These are phyloP conservation scores for Gopherus evgoodei DNA, from an alignment of 2,113 vertebrate species.

Conservation along the genomic window DNA sequence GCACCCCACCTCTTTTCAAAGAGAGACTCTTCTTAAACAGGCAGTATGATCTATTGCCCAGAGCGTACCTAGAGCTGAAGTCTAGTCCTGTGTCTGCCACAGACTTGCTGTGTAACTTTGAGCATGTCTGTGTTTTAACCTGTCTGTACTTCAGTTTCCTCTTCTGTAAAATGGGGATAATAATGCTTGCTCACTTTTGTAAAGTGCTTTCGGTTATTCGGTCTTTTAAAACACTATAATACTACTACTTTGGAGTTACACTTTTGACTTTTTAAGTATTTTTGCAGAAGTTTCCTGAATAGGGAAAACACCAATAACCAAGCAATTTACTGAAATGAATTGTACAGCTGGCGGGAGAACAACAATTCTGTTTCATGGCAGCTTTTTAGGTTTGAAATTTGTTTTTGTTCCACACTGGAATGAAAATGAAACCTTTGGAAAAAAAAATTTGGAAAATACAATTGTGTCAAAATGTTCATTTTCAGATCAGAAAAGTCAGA, in stretches of 20 bases:
- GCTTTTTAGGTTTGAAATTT: neutral
- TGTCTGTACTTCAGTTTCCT: neutral
- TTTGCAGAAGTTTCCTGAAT: neutral
- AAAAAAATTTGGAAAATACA: neutral
- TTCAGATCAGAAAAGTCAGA: neutral
- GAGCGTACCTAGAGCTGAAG: neutral
- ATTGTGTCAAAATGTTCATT: neutral
- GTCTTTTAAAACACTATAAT: neutral
- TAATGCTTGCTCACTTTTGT: neutral
- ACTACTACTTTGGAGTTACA: too few species aligned
- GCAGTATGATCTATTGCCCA: neutral
- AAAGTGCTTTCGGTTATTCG: neutral
- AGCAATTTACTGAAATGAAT: neutral
- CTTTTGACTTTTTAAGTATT: neutral
- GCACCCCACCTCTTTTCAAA: neutral
- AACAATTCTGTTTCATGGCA: neutral
- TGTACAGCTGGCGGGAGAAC: neutral
- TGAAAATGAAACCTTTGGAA: neutral
- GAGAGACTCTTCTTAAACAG: neutral
- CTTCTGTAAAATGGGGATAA: neutral
- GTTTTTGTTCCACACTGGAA: neutral
- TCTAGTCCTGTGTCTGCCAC: neutral
- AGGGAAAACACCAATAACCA: neutral
- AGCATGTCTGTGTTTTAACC: neutral
- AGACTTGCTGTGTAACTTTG: neutral